Conservation (phyloP, 1,140 invertebrate genomes). For the Caerostris darwini region DNA sequence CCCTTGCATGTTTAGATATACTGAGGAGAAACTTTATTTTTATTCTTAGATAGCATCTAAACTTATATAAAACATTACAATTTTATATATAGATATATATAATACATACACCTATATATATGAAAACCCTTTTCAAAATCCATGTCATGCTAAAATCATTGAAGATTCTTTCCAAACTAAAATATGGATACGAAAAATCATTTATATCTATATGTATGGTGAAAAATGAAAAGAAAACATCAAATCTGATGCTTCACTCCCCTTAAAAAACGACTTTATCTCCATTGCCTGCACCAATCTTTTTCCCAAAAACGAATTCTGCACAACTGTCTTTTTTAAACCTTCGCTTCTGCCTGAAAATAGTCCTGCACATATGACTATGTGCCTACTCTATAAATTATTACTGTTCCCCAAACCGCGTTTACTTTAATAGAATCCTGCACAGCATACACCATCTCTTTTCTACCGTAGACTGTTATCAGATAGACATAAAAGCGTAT, state of each 20-base stretch:
- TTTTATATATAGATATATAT: too few species aligned
- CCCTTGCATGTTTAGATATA: too few species aligned
- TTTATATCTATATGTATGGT: not conserved
- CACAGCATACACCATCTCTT: not conserved
- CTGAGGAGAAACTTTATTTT: too few species aligned
- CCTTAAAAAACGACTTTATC: constrained; percentile 24
- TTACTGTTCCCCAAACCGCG: constrained; percentile 45
- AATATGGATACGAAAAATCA: not conserved
- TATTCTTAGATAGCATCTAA: too few species aligned
- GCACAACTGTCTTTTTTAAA: not conserved
- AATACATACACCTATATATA: too few species aligned
- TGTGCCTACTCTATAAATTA: constrained; percentile 43
- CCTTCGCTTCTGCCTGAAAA: constrained; percentile 47
- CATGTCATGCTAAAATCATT: not conserved
- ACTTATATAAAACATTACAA: too few species aligned
- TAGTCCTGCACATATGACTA: constrained; percentile 10
- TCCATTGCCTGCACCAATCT: not conserved
- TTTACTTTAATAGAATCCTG: constrained; percentile 40
- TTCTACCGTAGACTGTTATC: not conserved
- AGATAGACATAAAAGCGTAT: not conserved
- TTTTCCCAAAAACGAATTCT: not conserved
- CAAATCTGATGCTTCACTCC: not conserved
- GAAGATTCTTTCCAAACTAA: not conserved
- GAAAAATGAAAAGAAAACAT: not conserved
- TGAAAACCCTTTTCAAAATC: not conserved